Evolutionary conservation across 2,113 vertebrate genomes (phyloP).

Genomic region (Hippocampus abdominalis): DNA sequence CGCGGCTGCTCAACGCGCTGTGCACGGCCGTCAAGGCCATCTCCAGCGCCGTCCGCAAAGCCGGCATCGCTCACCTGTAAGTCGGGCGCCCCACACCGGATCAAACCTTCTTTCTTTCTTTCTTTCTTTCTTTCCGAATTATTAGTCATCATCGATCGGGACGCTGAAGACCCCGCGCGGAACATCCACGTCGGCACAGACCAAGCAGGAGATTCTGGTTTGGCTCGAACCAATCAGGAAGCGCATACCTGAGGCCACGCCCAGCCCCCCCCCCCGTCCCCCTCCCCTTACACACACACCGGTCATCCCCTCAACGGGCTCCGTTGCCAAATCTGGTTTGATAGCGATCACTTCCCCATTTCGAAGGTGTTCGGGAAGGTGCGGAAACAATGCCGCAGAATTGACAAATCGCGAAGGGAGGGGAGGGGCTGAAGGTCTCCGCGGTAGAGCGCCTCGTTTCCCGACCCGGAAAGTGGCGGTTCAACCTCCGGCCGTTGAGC

Average conservation of each 20-base stretch:
- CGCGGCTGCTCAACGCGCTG: constrained; percentile 86
- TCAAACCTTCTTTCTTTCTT: not conserved
- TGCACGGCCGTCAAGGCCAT: constrained; percentile 93
- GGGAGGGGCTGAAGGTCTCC: no score
- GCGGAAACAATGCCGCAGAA: no score
- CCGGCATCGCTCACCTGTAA: constrained; percentile 92
- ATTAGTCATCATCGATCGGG: not conserved
- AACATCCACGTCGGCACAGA: constrained; percentile 31
- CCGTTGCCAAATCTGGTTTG: not conserved
- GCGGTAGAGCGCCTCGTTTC: no score
- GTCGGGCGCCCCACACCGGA: constrained; percentile 18
- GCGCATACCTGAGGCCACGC: constrained; percentile 21
- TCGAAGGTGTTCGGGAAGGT: not conserved
- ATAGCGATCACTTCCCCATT: not conserved
- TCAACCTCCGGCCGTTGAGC: no score
- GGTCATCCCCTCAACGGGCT: no score
- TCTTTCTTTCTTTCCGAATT: not conserved
- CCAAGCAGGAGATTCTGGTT: constrained; percentile 29
- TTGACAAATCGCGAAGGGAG: not conserved
- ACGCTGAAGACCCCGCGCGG: fast-evolving
- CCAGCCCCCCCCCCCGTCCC: constrained; percentile 23
- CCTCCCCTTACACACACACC: no score
- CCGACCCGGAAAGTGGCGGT: no score
- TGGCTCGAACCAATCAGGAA: constrained; percentile 28
- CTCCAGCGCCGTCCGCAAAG: constrained; percentile 90